A percentile compares a stretch with the other conserved stretches of the same genome.
Conservation (phyloP, 23 tunicate genomes). For the Trididemnum clinides region DNA sequence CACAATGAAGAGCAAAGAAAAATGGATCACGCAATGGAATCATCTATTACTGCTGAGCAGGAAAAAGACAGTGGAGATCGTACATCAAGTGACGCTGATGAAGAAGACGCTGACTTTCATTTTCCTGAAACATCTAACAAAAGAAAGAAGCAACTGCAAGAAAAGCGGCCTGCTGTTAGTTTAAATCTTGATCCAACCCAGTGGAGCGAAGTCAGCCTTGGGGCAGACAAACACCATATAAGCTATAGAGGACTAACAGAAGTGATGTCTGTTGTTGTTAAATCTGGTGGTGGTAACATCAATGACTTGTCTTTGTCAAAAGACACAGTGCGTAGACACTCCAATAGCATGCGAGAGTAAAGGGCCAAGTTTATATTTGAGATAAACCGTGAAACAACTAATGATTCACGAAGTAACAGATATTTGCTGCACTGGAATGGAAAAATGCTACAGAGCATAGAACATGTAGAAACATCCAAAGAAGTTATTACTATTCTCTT, state of each 20-base stretch:
- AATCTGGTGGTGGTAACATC: conserved; percentile 13
- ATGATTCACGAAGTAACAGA: neutral
- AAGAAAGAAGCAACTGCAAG: neutral
- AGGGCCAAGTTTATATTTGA: neutral
- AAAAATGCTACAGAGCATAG: conserved; percentile 1
- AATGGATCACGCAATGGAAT: neutral
- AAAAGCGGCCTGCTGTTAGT: conserved; percentile 21
- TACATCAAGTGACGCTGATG: neutral
- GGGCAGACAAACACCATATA: conserved; percentile 14
- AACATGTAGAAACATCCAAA: conserved; percentile 4
- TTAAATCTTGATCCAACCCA: conserved; percentile 5
- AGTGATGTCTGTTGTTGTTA: conserved; percentile 14
- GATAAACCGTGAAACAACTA: neutral
- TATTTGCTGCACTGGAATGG: conserved; percentile 20
- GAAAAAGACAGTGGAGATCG: neutral
- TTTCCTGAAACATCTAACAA: neutral
- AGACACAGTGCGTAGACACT: conserved; percentile 12
- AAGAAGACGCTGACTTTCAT: neutral
- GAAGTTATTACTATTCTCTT: conserved; percentile 18
- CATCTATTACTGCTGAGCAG: neutral
- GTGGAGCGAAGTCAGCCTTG: conserved; percentile 23
- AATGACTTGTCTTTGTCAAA: conserved; percentile 21
- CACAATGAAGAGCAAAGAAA: neutral
- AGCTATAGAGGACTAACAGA: conserved; percentile 22
- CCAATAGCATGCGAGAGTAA: conserved; percentile 8